phyloP scores from a whole-genome alignment of 2,888 invertebrate genomes.

The Poecilobothrus nobilitatus region DNA sequence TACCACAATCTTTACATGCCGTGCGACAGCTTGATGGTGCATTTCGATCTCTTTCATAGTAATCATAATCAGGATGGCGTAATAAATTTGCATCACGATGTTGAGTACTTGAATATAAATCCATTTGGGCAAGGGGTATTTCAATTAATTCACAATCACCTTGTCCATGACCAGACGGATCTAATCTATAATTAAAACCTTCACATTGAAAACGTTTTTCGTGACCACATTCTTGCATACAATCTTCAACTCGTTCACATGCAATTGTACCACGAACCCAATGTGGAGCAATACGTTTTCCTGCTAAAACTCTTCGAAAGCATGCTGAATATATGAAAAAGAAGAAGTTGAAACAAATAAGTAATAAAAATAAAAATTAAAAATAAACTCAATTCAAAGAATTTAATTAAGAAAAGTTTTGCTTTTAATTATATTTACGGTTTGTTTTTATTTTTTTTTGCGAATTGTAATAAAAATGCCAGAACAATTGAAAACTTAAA shows the following conservation, averaged over 20 bases:
- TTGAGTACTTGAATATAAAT: conserved; percentile 47
- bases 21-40: conserved; percentile 55
- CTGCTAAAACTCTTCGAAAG: conserved; percentile 67
- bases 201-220: conserved; percentile 70
- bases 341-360: background rate
- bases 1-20: conserved; percentile 38
- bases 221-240: conserved; percentile 63
- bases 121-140: conserved; percentile 59
- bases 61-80: conserved; percentile 58
- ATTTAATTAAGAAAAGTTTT: conserved; percentile 2
- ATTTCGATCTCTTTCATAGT: conserved; percentile 68
- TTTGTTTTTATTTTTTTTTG: background rate
- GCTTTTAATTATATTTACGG: background rate
- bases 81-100: conserved; percentile 46
- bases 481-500: background rate
- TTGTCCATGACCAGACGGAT: conserved; percentile 59
- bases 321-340: conserved; percentile 52
- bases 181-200: conserved; percentile 77
- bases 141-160: conserved; percentile 72
- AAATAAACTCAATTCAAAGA: conserved; percentile 6
- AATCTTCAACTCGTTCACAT: conserved; percentile 67
- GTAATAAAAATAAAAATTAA: background rate
- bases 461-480: background rate
- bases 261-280: conserved; percentile 59
- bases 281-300: conserved; percentile 59